Base-by-base conservation (phyloP, 2,113 vertebrate genomes). In the Oenanthe melanoleuca region DNA sequence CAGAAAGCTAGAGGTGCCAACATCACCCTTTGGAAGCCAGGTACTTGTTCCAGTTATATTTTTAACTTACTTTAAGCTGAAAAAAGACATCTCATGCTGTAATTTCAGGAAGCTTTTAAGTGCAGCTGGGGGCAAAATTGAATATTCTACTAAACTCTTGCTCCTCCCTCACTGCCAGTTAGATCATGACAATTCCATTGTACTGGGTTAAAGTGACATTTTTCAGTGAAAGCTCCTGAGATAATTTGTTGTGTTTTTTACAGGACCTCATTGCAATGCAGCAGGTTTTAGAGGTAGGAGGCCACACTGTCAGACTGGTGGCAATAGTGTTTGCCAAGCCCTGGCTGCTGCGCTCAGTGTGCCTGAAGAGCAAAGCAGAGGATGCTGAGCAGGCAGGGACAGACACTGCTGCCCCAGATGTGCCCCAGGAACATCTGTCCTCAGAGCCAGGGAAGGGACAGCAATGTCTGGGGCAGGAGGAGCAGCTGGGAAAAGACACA, bases 251-350 rank as follows among this genome's bases (percentile, higher is more conserved):
- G 45, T 47, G 8, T 26, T 40, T 59, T 64, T 73, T 28, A 57
- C 47, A 98, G 98, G 98, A 98, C 86, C 98, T 99, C 53, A 29
- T 98, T 34, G 94, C 97, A 19, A 89, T 92, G 85, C 96, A 97
- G 67, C 98, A 98, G 88, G 93, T 99, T 60, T 86, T 99, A 73
- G 98, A 98, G 96, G 98, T 98, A 1, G 98, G 98, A 6, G 98
- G 97, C 59, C 95, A 95, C 63, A 83, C 91, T 2, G 22, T 93
- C 4, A 98, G 98, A 11, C 89, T 99, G 89, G 98, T 98, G 86
- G 94, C 98, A 29, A 24, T 96, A 33, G 86, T 95, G 12, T 97
- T 94, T 24, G 97, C 98, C 31, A 83, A 60, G 52, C 98, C 98
- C 2, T 99, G 98, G 98, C 97, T 99, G 17, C 79, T 99, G 7